Percentiles rank a stretch among this genome's conserved stretches.
These are phyloP conservation scores for Ivindomyrus marchei DNA, from an alignment of 2,113 vertebrate genomes.

Conservation along the genomic window DNA sequence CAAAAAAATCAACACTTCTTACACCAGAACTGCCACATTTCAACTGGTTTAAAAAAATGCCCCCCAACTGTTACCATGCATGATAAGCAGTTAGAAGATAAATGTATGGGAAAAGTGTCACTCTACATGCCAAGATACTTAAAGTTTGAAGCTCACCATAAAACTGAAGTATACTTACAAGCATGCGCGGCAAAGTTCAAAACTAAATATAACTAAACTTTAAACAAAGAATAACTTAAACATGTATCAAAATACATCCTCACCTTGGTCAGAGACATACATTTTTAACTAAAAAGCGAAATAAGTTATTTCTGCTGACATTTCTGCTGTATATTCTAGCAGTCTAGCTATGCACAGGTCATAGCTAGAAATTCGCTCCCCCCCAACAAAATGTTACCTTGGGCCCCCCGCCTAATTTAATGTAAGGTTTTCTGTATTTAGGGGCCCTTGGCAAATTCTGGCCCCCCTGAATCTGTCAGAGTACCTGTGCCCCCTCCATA, in stretches of 20 bases:
- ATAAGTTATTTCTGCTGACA: not conserved
- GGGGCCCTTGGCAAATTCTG: not conserved
- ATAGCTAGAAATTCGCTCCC: not conserved
- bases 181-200: not conserved
- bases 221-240: too few relatives aligned
- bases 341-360: too few relatives aligned
- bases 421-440: not conserved
- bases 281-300: not conserved
- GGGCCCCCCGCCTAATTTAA: not conserved
- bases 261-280: not conserved
- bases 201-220: too few relatives aligned
- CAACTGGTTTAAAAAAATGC: not conserved
- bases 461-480: not conserved
- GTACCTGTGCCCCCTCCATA: not conserved
- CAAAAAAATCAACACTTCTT: not conserved
- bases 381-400: too few relatives aligned
- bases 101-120: not conserved
- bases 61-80: not conserved
- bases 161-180: not conserved
- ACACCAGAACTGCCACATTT: not conserved
- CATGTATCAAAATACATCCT: too few relatives aligned
- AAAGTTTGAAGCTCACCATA: not conserved
- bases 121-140: not conserved
- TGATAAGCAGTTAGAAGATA: not conserved
- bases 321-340: not conserved